A percentile compares a stretch with the other conserved stretches of the same genome.
These are phyloP conservation scores for Nyctereutes procyonoides DNA, from an alignment of 2,113 vertebrate species.

Conservation along the genomic window DNA sequence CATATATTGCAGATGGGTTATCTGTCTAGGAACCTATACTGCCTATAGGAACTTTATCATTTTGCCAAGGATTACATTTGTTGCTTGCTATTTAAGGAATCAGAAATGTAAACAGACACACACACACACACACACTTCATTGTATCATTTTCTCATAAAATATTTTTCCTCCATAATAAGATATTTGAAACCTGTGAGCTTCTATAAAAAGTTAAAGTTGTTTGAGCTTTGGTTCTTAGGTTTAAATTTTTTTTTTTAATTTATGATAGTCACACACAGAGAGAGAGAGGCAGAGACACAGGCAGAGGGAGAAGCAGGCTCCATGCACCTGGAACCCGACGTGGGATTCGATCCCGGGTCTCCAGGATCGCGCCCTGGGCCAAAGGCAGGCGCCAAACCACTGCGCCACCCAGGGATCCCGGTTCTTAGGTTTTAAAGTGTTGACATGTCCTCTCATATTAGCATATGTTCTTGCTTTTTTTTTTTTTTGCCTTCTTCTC, in stretches of 20 bases:
- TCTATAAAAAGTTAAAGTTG: conserved; percentile 8
- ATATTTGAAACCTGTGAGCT: conserved; percentile 23
- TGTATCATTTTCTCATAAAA: conserved; percentile 33
- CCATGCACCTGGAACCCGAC: too few species aligned
- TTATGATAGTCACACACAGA: too few species aligned
- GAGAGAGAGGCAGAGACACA: too few species aligned
- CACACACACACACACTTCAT: conserved; percentile 2
- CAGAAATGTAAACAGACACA: neutral
- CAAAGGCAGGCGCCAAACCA: too few species aligned
- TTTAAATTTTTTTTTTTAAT: too few species aligned
- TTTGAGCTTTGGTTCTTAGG: neutral
- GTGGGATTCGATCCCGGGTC: too few species aligned
- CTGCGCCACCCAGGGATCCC: too few species aligned
- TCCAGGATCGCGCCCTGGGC: too few species aligned
- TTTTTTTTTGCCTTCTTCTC: neutral
- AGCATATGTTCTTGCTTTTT: neutral
- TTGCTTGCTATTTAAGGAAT: conserved; percentile 42
- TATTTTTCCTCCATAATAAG: conserved; percentile 9
- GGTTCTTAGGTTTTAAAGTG: neutral
- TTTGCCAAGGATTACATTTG: conserved; percentile 46
- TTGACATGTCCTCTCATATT: neutral
- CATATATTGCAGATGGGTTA: neutral
- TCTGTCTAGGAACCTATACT: conserved; percentile 28
- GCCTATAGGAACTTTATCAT: neutral
- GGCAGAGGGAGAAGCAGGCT: too few species aligned